Evolutionary conservation across 2,888 invertebrate genomes (phyloP).

Genomic region (Drosophila peninsularis): DNA sequence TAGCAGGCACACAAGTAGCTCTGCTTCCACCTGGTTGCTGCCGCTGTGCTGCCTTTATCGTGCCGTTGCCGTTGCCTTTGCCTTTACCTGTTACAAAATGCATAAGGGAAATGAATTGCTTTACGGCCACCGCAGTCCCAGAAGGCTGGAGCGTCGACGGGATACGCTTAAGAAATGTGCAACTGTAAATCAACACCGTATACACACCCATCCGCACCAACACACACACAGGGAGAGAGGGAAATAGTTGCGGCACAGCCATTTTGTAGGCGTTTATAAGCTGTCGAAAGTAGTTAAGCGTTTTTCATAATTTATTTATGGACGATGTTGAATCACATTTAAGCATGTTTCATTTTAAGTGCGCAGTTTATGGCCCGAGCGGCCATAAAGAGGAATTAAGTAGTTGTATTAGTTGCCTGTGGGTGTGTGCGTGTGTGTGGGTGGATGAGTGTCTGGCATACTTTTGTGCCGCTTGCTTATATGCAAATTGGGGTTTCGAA

Average conservation of each 20-base stretch:
- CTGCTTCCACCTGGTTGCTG: constrained; percentile 32
- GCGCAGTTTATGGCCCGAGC: constrained; percentile 73
- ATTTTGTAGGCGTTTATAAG: constrained; percentile 80
- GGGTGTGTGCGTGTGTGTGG: constrained; percentile 6
- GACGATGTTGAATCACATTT: constrained; percentile 70
- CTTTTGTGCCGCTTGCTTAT: constrained; percentile 51
- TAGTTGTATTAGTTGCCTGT: constrained; percentile 49
- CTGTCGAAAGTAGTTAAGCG: constrained; percentile 81
- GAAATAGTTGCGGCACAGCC: constrained; percentile 64
- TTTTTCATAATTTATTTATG: constrained; percentile 81
- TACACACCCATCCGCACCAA: constrained; percentile 22
- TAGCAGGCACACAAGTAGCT: constrained; percentile 22
- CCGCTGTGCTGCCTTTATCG: constrained; percentile 13
- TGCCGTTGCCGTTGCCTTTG: constrained; percentile 18
- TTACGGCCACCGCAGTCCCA: constrained; percentile 76
- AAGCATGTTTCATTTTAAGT: constrained; percentile 80
- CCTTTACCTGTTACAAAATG: constrained; percentile 66
- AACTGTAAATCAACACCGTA: constrained; percentile 78
- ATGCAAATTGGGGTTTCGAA: constrained; percentile 66
- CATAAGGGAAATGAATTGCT: constrained; percentile 82
- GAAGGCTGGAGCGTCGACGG: constrained; percentile 47
- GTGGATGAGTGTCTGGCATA: constrained; percentile 42
- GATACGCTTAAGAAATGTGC: constrained; percentile 71
- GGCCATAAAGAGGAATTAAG: constrained; percentile 75
- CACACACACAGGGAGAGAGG: constrained; percentile 11